Evolutionary conservation across 2,888 invertebrate genomes (phyloP), one percentile per base, ranked within the genome.

Genomic region (Leptinotarsa tumamoca): DNA sequence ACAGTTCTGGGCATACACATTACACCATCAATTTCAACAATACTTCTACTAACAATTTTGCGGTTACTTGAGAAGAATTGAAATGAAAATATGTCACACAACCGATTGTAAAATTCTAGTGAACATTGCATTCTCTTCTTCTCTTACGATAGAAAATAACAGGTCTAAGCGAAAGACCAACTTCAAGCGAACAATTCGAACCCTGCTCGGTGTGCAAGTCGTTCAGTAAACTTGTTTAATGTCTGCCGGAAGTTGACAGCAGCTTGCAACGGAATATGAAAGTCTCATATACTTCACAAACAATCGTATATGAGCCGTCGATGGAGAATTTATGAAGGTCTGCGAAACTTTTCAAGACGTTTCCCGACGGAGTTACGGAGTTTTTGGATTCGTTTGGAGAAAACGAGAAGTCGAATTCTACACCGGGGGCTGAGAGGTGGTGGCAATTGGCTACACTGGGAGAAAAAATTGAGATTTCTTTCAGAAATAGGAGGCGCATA

Each of bases 161-260:
- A n/a, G 43, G 43, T 27, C 33, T 54, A 17, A 33, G 69, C 10
- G 21, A 27, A 33, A 23, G 27, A 14, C 43, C 54, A n/a, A 49
- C 49, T 56, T 33, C 43, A 18, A n/a, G 50, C 68, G 23, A 68
- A 68, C 21, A 23, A n/a, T 68, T 33, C 27, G 54, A 14, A 77
- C 10, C 67, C 75, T 69, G 70, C 71, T 68, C 43, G 52, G 52
- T 75, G 71, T 71, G 73, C 75, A 78, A 71, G 72, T 79, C 78
- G 78, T 78, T 76, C 73, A 69, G 71, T 66, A 66, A 79, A 80
- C 72, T 80, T 79, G 76, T 78, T 78, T 74, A 79, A 80, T 78
- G 79, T 78, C 54, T 69, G 61, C 74, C 75, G 76, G 78, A 78
- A 77, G 77, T 77, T 79, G 78, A 75, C 74, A 75, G 75, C 77